Conservation (phyloP, 2,888 invertebrate genomes). For the Dicranocentrus wangi region DNA sequence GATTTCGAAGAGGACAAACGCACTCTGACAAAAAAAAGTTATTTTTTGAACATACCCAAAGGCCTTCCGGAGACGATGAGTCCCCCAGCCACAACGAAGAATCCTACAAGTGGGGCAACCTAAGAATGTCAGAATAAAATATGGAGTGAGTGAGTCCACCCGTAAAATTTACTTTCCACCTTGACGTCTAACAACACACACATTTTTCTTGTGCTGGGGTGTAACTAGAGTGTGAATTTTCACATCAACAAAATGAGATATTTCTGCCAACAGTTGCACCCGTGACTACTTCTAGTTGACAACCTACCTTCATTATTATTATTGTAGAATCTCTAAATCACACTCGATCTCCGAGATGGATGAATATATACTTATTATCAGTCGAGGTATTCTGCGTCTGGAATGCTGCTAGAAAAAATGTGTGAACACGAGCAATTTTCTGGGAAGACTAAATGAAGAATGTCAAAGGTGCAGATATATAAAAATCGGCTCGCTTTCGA, state of each 20-base stretch:
- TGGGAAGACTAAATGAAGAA: constrained; percentile 28
- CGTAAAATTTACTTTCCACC: too few species aligned
- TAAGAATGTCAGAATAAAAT: constrained; percentile 22
- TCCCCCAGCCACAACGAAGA: constrained; percentile 27
- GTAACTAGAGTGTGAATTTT: constrained; percentile 17
- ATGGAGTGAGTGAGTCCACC: background rate
- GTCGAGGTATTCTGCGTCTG: background rate
- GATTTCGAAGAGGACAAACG: background rate
- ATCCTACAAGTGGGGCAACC: constrained; percentile 46
- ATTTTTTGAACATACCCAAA: constrained; percentile 26
- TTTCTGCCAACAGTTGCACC: constrained; percentile 11
- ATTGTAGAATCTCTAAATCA: background rate
- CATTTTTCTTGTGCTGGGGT: background rate
- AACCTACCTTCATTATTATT: constrained; percentile 19
- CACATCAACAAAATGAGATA: constrained; percentile 19
- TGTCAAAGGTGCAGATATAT: constrained; percentile 32
- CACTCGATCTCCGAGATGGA: background rate
- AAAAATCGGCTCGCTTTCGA: background rate
- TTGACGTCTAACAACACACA: too few species aligned
- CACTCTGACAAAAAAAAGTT: background rate
- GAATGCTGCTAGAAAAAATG: background rate
- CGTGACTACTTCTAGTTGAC: background rate
- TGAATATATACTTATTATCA: too few species aligned
- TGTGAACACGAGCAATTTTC: background rate
- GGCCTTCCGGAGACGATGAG: too few species aligned